These are phyloP conservation scores for Gari tellinella DNA, from an alignment of 2,888 invertebrate genomes.

Conservation along the genomic window DNA sequence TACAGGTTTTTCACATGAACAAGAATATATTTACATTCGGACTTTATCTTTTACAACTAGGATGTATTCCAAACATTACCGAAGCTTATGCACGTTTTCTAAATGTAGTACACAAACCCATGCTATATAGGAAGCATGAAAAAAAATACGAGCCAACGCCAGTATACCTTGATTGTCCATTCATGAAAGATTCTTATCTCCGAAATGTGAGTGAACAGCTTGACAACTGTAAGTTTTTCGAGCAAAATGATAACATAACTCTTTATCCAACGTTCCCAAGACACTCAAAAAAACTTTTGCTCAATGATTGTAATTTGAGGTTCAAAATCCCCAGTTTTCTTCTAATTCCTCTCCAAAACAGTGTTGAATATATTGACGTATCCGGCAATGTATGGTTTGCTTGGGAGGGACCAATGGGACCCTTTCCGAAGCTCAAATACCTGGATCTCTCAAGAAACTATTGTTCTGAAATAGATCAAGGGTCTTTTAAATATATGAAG, in stretches of 20 bases:
- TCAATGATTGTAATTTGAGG: conserved; percentile 8
- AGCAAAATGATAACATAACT: neutral
- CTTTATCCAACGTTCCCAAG: neutral
- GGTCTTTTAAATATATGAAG: conserved; percentile 5
- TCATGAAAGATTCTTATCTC: conserved; percentile 10
- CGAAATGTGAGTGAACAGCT: conserved; percentile 4
- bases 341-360: neutral
- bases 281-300: neutral
- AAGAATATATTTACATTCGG: conserved; percentile 9
- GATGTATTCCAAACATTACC: conserved; percentile 4
- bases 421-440: conserved; percentile 13
- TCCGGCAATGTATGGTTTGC: conserved; percentile 23
- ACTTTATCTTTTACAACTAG: conserved; percentile 5
- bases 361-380: conserved; percentile 14
- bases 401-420: conserved; percentile 17
- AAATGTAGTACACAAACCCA: neutral
- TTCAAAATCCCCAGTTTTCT: conserved; percentile 1
- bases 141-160: neutral
- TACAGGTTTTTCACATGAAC: neutral
- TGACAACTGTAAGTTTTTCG: conserved; percentile 6
- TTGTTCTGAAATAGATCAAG: conserved; percentile 5
- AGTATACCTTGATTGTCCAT: conserved; percentile 7
- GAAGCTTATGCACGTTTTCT: neutral
- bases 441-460: no score
- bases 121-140: neutral